Evolutionary conservation across 2,888 invertebrate genomes (phyloP).

Genomic region (Noctua pronuba): DNA sequence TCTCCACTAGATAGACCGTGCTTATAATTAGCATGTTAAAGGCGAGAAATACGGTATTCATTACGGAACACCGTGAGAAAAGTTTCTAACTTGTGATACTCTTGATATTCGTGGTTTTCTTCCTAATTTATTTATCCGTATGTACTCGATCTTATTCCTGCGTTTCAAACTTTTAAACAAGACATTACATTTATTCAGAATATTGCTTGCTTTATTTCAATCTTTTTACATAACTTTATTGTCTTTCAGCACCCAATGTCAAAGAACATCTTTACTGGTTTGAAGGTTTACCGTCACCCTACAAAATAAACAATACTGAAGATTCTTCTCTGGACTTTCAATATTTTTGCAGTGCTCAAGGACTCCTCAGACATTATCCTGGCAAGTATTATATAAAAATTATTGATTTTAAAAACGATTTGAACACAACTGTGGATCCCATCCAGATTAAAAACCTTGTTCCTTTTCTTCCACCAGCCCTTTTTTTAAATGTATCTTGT

Average conservation of each 20-base stretch:
- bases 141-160: neutral
- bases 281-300: conserved; percentile 79
- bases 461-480: neutral
- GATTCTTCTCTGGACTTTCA: conserved; percentile 85
- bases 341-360: conserved; percentile 86
- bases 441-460: no score
- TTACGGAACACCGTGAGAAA: neutral
- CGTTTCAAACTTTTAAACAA: neutral
- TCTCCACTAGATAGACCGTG: neutral
- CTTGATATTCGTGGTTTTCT: neutral
- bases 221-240: neutral
- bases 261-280: conserved; percentile 82
- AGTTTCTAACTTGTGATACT: neutral
- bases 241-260: conserved; percentile 73
- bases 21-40: neutral
- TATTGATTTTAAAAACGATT: neutral
- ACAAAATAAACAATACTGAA: conserved; percentile 83
- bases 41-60: neutral
- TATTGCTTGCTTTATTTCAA: neutral
- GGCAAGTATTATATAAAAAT: conserved; percentile 69
- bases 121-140: neutral
- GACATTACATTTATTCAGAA: neutral
- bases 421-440: neutral
- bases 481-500: neutral
- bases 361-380: conserved; percentile 86